Conservation (phyloP, 2,797 vertebrate species). For the Mus spretus region DNA sequence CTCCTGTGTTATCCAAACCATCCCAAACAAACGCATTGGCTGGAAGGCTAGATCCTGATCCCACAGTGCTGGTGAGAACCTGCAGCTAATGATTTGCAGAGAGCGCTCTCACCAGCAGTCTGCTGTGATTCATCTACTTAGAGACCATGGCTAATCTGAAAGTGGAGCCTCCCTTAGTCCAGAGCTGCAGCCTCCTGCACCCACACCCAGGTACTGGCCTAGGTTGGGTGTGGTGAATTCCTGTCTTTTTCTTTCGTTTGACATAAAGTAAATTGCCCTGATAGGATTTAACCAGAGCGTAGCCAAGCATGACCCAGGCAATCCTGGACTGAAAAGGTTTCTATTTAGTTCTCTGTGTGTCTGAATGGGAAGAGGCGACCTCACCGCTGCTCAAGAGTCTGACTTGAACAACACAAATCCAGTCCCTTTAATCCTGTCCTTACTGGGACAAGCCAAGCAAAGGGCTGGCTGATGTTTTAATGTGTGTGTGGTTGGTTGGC, state of each 20-base stretch:
- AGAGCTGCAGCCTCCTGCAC: background rate
- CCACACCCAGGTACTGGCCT: background rate
- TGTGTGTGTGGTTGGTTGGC: background rate
- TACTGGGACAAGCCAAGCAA: background rate
- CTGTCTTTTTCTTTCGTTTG: conserved; percentile 27
- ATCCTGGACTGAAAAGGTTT: conserved; percentile 58
- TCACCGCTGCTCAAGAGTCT: conserved; percentile 13
- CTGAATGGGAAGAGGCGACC: conserved; percentile 60
- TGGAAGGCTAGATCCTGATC: background rate
- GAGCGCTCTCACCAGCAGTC: background rate
- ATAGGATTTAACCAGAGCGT: conserved; percentile 48
- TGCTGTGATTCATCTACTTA: background rate
- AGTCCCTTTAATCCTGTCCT: conserved; percentile 72
- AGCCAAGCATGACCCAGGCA: conserved; percentile 60
- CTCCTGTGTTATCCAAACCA: background rate
- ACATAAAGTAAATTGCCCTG: conserved; percentile 66
- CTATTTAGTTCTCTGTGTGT: conserved; percentile 67
- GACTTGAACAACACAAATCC: conserved; percentile 67
- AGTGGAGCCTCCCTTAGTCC: background rate
- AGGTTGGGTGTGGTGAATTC: background rate
- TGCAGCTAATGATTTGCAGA: conserved; percentile 39
- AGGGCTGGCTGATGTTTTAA: conserved; percentile 59
- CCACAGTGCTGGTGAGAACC: background rate
- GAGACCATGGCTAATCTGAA: background rate
- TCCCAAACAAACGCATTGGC: background rate